Base-by-base conservation (phyloP, 2,797 vertebrate genomes). In the Sparus aurata region DNA sequence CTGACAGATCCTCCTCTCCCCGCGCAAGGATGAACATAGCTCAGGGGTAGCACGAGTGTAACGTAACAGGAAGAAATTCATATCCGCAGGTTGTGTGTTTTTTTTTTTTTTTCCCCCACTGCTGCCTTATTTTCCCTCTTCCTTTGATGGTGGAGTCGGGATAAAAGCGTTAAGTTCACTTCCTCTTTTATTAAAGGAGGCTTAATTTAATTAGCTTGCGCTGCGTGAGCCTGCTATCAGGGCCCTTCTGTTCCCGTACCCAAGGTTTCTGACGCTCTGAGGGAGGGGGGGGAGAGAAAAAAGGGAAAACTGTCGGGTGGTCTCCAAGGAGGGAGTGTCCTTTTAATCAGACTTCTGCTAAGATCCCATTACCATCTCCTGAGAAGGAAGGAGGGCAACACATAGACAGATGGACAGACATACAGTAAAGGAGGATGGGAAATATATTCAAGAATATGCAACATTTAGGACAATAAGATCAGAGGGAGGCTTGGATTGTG, bases 161-260 rank as follows among this genome's bases (percentile, higher is more conserved):
- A 95, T 95, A 94, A 94, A 94, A 94, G 93, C 84, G 64, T 93
- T 92, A 90, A 84, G 87, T 92, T 94, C 90, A 91, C 93, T 94
- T 95, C 93, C 93, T 92, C 90, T 93, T 94, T 95, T 95, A 95
- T 95, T 95, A 95, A 95, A 93, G 89, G 73, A 91, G 87, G 92
- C 85, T 92, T 96, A 95, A 95, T 96, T 96, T 96, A 96, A 96
- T 96, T 96, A 95, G 94, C 91, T 73, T 83, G 87, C 88, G n/a
- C 86, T 73, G 87, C 73, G 30, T 85, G 84, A 90, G 89, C 85
- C 83, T 78, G 88, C 92, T 93, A 93, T 93, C 91, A 77, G 88
- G 88, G 85, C 87, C 91, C 88, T 92, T 94, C 89, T 93, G 93
- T 93, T 94, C 87, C 90, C 77, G 47, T 88, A 88, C 79, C 74